These are phyloP conservation scores for Aplocera efformata DNA, from an alignment of 2,888 invertebrate species.

Conservation along the genomic window DNA sequence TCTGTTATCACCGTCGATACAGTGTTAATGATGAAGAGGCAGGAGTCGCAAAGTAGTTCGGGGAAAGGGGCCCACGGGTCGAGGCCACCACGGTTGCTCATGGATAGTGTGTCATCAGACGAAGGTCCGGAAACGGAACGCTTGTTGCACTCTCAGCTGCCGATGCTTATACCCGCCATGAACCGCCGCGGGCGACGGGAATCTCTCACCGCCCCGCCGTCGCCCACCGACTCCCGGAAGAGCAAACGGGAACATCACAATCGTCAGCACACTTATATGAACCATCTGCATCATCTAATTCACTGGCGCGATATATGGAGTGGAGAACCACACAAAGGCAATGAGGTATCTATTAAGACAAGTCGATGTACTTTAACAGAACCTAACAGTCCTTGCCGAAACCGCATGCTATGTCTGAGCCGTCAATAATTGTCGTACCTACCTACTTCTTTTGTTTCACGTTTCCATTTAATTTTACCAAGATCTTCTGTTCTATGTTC, in stretches of 20 bases:
- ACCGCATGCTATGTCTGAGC: slow-evolving; percentile 35
- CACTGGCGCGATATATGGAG: slow-evolving; percentile 76
- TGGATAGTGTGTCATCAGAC: slow-evolving; percentile 70
- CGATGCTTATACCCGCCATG: slow-evolving; percentile 50
- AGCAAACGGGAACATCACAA: slow-evolving; percentile 55
- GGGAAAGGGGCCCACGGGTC: slow-evolving; percentile 45
- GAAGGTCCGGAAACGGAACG: slow-evolving; percentile 71
- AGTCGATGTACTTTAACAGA: slow-evolving; percentile 22
- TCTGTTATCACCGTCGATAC: slow-evolving; percentile 38
- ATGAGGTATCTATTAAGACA: slow-evolving; percentile 63
- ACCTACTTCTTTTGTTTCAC: slow-evolving; percentile 16
- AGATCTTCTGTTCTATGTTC: slow-evolving; percentile 1
- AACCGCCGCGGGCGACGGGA: slow-evolving; percentile 47
- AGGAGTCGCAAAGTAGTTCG: slow-evolving; percentile 52
- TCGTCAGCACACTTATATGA: slow-evolving; percentile 69
- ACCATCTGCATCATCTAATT: slow-evolving; percentile 69
- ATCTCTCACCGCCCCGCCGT: slow-evolving; percentile 74
- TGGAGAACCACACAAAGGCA: slow-evolving; percentile 66
- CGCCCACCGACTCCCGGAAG: slow-evolving; percentile 71
- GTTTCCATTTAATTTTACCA: slow-evolving; percentile 7
- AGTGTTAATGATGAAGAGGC: slow-evolving; percentile 59
- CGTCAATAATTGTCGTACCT: slow-evolving; percentile 22
- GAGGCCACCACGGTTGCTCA: slow-evolving; percentile 57
- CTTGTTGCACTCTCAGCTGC: slow-evolving; percentile 54
- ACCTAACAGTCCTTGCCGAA: slow-evolving; percentile 26